phyloP scores from a whole-genome alignment of 2,797 vertebrate species.

The Rhinogobio ventralis region DNA sequence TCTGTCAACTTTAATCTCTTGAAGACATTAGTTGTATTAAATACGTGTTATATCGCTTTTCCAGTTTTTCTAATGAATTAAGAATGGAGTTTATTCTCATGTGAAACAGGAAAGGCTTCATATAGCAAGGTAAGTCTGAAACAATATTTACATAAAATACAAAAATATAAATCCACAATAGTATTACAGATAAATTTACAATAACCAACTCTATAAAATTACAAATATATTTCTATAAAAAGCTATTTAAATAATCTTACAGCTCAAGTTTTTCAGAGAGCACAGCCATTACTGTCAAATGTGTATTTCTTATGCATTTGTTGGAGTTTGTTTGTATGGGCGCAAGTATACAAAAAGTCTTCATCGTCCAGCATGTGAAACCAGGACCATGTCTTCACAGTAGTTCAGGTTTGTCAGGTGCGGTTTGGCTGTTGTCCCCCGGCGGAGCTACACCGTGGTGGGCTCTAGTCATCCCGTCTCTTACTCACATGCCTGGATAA shows the following conservation, averaged over 20 bases:
- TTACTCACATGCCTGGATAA: constrained; percentile 78
- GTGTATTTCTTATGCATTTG: constrained; percentile 33
- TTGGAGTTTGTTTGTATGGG: constrained; percentile 28
- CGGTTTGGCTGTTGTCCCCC: constrained; percentile 54
- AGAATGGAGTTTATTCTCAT: constrained; percentile 65
- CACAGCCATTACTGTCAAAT: constrained; percentile 50
- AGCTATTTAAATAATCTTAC: constrained; percentile 87
- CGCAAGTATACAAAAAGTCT: constrained; percentile 5
- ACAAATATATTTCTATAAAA: constrained; percentile 89
- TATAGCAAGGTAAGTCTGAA: constrained; percentile 66
- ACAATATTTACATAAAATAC: constrained; percentile 85
- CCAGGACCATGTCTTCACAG: constrained; percentile 26
- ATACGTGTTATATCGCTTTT: constrained; percentile 66
- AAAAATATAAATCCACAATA: constrained; percentile 95
- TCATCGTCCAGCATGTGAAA: background rate
- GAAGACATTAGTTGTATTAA: constrained; percentile 70
- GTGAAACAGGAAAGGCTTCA: constrained; percentile 61
- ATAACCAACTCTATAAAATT: constrained; percentile 90
- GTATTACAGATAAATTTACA: constrained; percentile 77
- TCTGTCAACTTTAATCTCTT: constrained; percentile 70
- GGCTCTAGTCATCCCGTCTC: constrained; percentile 54
- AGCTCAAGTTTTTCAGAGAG: constrained; percentile 76
- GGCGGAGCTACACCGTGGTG: constrained; percentile 63
- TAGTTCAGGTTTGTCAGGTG: constrained; percentile 42
- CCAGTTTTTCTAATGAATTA: constrained; percentile 68